Conservation (phyloP, 2,797 vertebrate genomes). For the Melanotaenia maccullochi region DNA sequence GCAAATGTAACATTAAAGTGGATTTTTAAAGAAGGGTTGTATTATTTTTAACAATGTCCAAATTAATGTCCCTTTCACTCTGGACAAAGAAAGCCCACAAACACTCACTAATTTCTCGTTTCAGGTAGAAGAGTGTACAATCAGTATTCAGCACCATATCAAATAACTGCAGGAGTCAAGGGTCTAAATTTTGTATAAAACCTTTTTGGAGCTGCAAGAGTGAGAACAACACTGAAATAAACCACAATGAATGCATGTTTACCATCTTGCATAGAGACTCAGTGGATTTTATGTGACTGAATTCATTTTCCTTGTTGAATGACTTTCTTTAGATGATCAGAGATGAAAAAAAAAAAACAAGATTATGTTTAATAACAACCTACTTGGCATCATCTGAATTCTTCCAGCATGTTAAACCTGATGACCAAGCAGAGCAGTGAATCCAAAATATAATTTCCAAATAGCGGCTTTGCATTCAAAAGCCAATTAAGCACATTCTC, state of each 20-base stretch:
- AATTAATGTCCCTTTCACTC: no score
- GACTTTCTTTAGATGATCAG: constrained; percentile 2
- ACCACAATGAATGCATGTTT: not conserved
- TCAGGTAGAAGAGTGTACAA: not conserved
- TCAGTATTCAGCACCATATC: not conserved
- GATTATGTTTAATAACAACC: constrained; percentile 14
- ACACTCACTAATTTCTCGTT: not conserved
- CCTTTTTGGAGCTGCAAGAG: not conserved
- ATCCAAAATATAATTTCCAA: constrained; percentile 14
- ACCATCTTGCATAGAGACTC: not conserved
- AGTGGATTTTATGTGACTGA: not conserved
- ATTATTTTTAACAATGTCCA: no score
- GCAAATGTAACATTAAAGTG: no score
- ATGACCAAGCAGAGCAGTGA: not conserved
- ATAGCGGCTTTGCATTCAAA: constrained; percentile 21
- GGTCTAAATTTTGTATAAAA: not conserved
- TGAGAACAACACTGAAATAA: not conserved
- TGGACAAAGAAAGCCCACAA: no score
- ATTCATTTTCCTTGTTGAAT: not conserved
- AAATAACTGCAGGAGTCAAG: not conserved
- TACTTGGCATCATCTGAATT: constrained; percentile 2
- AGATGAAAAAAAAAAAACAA: not conserved
- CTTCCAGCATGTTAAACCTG: not conserved
- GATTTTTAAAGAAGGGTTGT: no score
- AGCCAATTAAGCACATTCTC: constrained; percentile 41